Base-by-base conservation (phyloP, 1,140 invertebrate species). In the Pachyrhynchus sulphureomaculatus region DNA sequence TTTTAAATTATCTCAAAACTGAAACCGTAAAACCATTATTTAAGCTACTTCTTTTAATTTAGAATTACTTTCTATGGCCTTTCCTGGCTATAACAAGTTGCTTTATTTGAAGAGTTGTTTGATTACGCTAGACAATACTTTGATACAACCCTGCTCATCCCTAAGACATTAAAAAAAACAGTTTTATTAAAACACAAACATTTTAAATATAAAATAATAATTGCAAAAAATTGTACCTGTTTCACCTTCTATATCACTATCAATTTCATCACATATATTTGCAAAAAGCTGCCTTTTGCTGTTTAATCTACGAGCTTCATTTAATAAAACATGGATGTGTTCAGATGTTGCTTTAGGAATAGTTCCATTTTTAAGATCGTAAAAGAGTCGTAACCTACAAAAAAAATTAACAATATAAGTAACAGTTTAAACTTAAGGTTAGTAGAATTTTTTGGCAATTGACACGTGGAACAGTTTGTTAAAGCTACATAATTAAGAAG, bases 341-440 rank as follows among this genome's bases (percentile, higher is more conserved):
- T 83, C 77, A 6, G 80, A 77, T 12, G 80, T 77, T 8, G 78
- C 76, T 36, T 80, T 79, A 9, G 72, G 76, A 41, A 83, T 74
- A 2, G 67, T 60, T 2, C 77, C 77, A 45, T 79, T 79, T 65
- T 80, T 83, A 66, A 86, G 79, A 65, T 86, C 84, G 55, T 81
- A 86, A 44, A 79, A 84, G 13, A 86, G 71, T 56, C 79, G 76
- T 12, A 86, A 76, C 37, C 85, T 79, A 20, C n/a, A n/a, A 32
- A 62, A 62, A 12, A 20, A 51, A 54, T 13, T 32, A 13, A 49
- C 17, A 18, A 4, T 15, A 0, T 4, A 21, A 52, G 2, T 18
- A 0, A 52, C 17, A 52, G 20, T 23, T 36, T 15, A 51, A 33
- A 12, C 29, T 24, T 2, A n/a, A 13, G 13, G 33, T 6, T 51